These are phyloP conservation scores for Penaeus indicus DNA, from an alignment of 1,140 invertebrate species.

Conservation along the genomic window DNA sequence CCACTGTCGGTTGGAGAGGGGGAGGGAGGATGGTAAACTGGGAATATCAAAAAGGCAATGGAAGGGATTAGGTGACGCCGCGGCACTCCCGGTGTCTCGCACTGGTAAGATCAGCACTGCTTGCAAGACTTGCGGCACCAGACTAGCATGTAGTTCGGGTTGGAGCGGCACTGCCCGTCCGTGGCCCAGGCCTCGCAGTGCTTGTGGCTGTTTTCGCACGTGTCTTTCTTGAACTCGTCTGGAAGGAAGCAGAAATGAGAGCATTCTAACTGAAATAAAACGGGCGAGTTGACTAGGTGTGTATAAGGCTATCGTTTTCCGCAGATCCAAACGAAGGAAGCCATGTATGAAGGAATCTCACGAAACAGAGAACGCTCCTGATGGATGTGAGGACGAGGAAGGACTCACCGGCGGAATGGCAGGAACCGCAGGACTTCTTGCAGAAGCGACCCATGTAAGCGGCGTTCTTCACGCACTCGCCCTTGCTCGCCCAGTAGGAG, in stretches of 20 bases:
- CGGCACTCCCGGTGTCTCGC: no score
- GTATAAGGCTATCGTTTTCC: no score
- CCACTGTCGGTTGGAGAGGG: no score
- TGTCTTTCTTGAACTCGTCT: conserved; percentile 5
- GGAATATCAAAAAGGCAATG: no score
- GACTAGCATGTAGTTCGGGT: conserved; percentile 69
- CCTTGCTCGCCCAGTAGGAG: conserved; percentile 67
- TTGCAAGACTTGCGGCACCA: conserved; percentile 70
- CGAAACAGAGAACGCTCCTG: no score
- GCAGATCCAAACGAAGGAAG: no score
- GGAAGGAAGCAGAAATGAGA: neutral
- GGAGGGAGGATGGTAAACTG: no score
- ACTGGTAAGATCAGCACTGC: conserved; percentile 65
- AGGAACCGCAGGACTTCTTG: conserved; percentile 70
- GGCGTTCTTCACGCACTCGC: conserved; percentile 69
- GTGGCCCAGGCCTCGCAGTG: conserved; percentile 69
- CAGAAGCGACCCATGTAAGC: conserved; percentile 69
- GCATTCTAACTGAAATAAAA: no score
- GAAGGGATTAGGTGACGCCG: no score
- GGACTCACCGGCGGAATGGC: conserved; percentile 64
- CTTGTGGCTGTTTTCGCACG: conserved; percentile 67
- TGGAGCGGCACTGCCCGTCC: conserved; percentile 68
- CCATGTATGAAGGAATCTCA: no score
- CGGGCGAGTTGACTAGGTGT: no score
- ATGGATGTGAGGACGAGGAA: neutral